These are phyloP conservation scores for Asobara japonica DNA, from an alignment of 1,140 invertebrate species.

Conservation along the genomic window DNA sequence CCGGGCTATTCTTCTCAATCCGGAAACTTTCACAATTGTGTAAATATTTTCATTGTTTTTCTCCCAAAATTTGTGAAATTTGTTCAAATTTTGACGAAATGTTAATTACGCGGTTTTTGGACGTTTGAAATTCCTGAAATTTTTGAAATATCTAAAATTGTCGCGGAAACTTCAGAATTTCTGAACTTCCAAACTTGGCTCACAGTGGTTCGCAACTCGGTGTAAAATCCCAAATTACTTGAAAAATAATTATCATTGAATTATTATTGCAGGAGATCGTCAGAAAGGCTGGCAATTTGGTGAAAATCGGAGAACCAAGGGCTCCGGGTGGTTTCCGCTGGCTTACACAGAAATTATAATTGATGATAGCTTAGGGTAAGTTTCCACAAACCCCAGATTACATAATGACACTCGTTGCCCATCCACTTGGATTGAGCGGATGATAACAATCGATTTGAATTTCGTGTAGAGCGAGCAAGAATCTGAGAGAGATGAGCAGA, in stretches of 20 bases:
- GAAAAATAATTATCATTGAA: neutral
- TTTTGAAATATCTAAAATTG: no score
- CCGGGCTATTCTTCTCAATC: no score
- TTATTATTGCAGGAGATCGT: constrained; percentile 71
- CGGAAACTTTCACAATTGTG: no score
- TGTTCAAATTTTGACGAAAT: no score
- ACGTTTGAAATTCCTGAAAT: no score
- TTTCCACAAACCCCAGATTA: constrained; percentile 25
- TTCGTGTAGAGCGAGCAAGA: neutral
- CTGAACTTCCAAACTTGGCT: no score
- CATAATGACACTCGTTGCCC: constrained; percentile 25
- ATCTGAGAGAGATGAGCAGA: neutral
- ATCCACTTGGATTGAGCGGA: constrained; percentile 2
- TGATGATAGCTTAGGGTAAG: constrained; percentile 70
- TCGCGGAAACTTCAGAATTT: no score
- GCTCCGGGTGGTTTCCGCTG: constrained; percentile 93
- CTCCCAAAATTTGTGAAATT: no score
- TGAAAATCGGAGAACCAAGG: constrained; percentile 88
- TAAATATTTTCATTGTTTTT: no score
- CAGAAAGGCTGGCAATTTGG: constrained; percentile 97
- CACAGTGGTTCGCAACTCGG: no score
- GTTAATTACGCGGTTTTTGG: no score
- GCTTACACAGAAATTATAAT: constrained; percentile 86
- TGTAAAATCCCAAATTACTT: neutral
- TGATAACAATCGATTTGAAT: neutral